Percentiles rank a stretch among this genome's conserved stretches.
Evolutionary conservation across 2,113 vertebrate genomes (phyloP).

Genomic region (Lophotis ruficrista): DNA sequence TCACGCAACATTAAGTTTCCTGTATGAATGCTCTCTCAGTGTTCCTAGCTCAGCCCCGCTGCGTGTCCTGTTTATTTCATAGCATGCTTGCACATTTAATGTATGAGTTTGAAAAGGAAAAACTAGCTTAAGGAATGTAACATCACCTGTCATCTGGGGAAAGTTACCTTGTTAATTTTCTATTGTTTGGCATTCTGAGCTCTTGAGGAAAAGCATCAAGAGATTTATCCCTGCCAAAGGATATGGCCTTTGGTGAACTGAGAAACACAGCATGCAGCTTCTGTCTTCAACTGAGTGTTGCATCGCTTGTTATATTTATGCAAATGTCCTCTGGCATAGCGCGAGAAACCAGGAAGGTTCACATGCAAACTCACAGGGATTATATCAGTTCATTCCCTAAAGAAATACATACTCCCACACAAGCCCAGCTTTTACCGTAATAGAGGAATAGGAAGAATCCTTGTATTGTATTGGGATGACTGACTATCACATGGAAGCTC

Average conservation of each 20-base stretch:
- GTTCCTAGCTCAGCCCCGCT: background rate
- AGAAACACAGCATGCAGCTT: background rate
- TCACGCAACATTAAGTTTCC: background rate
- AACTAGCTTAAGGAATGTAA: background rate
- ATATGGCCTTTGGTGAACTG: background rate
- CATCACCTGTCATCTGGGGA: constrained; percentile 8
- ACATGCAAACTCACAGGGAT: background rate
- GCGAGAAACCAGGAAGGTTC: background rate
- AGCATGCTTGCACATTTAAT: background rate
- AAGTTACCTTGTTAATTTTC: constrained; percentile 9
- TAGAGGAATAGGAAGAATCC: background rate
- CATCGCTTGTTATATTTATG: background rate
- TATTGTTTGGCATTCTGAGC: background rate
- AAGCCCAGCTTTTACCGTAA: background rate
- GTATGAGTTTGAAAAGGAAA: background rate
- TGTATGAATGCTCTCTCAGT: background rate
- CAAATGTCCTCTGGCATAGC: background rate
- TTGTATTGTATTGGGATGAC: background rate
- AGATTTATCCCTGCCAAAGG: constrained; percentile 3
- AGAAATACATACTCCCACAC: background rate
- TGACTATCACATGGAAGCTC: background rate
- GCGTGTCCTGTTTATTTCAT: background rate
- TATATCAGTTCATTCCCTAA: background rate
- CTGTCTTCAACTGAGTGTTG: background rate
- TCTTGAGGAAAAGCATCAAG: background rate